Conservation (phyloP, 2,113 vertebrate species). For the Sitta europaea region DNA sequence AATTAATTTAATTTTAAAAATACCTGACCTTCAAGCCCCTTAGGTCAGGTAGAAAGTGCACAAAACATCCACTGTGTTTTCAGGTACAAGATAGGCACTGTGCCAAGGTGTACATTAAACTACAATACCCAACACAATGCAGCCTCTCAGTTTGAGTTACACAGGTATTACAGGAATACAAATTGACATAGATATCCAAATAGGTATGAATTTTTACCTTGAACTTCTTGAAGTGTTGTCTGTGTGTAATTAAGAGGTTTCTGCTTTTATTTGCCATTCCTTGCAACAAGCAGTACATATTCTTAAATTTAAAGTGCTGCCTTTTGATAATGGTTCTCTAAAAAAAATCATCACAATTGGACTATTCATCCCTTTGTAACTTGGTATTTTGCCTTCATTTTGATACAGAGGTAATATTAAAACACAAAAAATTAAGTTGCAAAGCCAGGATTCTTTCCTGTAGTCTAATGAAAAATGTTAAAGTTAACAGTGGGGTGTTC, state of each 20-base stretch:
- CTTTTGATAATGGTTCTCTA: not conserved
- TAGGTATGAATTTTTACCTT: not conserved
- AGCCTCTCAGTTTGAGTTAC: not conserved
- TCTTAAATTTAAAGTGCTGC: not conserved
- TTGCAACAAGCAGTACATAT: not conserved
- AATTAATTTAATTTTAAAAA: not conserved
- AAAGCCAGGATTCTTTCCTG: not conserved
- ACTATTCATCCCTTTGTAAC: not conserved
- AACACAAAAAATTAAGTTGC: not conserved
- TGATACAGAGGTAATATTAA: not conserved
- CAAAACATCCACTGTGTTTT: not conserved
- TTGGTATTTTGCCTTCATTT: not conserved
- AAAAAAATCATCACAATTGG: not conserved
- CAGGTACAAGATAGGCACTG: not conserved
- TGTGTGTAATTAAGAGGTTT: not conserved
- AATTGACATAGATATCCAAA: not conserved
- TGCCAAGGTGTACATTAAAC: not conserved
- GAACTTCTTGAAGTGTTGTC: not conserved
- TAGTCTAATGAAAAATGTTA: not conserved
- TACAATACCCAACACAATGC: not conserved
- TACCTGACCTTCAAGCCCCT: not conserved
- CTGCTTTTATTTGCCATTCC: not conserved
- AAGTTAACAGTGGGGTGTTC: not conserved
- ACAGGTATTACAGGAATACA: not conserved
- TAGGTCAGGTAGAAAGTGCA: not conserved